Evolutionary conservation across 2,888 invertebrate species (phyloP).

Genomic region (Caenorhabditis sp.): DNA sequence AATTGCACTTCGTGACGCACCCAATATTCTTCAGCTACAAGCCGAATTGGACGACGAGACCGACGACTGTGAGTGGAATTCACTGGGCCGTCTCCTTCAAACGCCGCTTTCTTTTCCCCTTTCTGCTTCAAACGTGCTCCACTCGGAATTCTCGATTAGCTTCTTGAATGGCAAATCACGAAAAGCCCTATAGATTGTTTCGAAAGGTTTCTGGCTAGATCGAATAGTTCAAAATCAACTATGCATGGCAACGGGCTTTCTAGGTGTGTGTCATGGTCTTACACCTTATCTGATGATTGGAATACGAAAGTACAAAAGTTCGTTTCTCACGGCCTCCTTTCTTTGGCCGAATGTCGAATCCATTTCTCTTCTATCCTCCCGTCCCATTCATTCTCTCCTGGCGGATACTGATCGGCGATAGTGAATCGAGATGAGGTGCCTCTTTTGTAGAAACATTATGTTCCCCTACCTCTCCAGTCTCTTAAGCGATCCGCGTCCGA

Average conservation of each 20-base stretch:
- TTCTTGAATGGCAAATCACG: too few relatives aligned
- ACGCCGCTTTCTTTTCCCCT: neutral
- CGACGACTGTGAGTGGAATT: conserved; percentile 33
- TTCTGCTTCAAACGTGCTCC: neutral
- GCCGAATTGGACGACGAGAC: conserved; percentile 26
- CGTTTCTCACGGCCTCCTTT: too few relatives aligned
- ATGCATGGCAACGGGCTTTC: too few relatives aligned
- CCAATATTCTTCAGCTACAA: conserved; percentile 4
- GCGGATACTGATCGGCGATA: neutral
- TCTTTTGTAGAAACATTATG: conserved; percentile 1
- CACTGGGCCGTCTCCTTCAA: neutral
- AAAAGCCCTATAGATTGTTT: too few relatives aligned
- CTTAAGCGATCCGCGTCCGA: neutral
- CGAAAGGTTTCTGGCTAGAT: too few relatives aligned
- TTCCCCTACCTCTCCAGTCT: neutral
- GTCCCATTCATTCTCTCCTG: neutral
- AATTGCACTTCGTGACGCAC: conserved; percentile 14
- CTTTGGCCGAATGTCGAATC: too few relatives aligned
- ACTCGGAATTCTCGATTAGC: neutral
- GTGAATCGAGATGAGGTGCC: neutral
- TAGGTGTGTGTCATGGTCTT: too few relatives aligned
- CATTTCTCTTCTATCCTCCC: too few relatives aligned
- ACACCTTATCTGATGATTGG: too few relatives aligned
- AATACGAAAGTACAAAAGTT: too few relatives aligned
- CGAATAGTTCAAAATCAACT: too few relatives aligned